These are phyloP conservation scores for Caenorhabditis tropicalis DNA, from an alignment of 1,140 invertebrate genomes.

Conservation along the genomic window DNA sequence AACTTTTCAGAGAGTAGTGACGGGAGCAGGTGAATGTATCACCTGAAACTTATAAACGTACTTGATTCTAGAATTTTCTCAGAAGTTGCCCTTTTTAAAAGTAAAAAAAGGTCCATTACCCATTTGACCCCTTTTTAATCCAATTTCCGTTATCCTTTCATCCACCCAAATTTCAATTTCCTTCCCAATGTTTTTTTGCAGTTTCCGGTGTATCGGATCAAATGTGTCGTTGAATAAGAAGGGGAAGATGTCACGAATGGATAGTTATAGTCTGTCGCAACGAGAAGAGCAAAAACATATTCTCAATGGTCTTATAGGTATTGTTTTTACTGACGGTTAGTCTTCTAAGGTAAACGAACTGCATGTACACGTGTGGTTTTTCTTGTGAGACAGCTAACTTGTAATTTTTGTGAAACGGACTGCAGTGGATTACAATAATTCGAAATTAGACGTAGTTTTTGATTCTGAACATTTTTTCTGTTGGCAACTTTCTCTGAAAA, in stretches of 20 bases:
- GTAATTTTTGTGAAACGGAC: neutral
- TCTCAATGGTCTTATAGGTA: slow-evolving; percentile 49
- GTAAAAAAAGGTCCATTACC: neutral
- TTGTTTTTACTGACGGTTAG: slow-evolving; percentile 32
- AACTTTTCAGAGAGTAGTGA: too few relatives aligned
- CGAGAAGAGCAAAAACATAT: slow-evolving; percentile 44
- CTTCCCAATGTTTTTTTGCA: neutral
- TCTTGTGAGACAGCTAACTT: neutral
- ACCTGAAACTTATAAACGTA: too few relatives aligned
- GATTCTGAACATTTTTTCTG: too few relatives aligned
- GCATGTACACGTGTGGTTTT: neutral
- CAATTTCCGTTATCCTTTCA: neutral
- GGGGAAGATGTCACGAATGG: slow-evolving; percentile 40
- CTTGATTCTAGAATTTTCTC: too few relatives aligned
- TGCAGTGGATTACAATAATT: too few relatives aligned
- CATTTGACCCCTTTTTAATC: slow-evolving; percentile 1
- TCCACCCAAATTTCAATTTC: neutral
- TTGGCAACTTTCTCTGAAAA: too few relatives aligned
- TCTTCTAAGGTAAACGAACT: neutral
- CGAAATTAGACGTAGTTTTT: too few relatives aligned
- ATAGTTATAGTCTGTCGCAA: slow-evolving; percentile 12
- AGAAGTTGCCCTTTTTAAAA: neutral
- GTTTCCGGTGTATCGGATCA: neutral
- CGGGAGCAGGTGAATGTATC: neutral
- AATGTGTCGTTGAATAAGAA: neutral